Evolutionary conservation across 2,888 invertebrate species (phyloP), one percentile per base, ranked within the genome.

Genomic region (Schizotus pectinicornis): DNA sequence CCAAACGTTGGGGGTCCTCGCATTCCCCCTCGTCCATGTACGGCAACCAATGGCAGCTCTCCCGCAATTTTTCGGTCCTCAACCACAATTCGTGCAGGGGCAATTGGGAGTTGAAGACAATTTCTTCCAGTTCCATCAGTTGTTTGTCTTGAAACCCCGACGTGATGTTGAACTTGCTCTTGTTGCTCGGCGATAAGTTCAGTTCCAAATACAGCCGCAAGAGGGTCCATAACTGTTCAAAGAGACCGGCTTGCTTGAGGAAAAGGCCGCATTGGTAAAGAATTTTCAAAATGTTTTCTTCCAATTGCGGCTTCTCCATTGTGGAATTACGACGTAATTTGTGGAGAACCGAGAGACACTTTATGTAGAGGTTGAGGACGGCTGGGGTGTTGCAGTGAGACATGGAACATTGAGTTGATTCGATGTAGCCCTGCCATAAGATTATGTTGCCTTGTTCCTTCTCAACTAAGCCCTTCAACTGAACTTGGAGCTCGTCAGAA

Each of bases 21-120:
- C 84, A 81, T 30, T 81, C 79, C n/a, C 66, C 81, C n/a, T 80
- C 72, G 38, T 79, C 80, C 31, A 75, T 77, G 12, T 78, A 81
- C 1, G 89, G 86, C 34, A 89, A 81, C 85, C 89, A 92, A 78
- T 88, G 88, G 68, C 85, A 87, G 11, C 86, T 84, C 70, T 87
- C 89, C n/a, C 91, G 83, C 51, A 90, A 79, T 7, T 87, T 86
- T 79, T 91, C 92, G 57, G 88, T 85, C 59, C 92, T 84, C 65
- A 87, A 80, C 92, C 92, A 92, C 62, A 91, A 81, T 65, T 88
- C 87, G 73, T 86, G 84, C 72, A 88, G 80, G 22, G 92, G 92
- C 72, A 93, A 79, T 46, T 88, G 86, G 46, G 79, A 80, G 34
- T 79, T 81, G 48, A 88, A 74, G 43, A 88, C 82, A 1, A 85